phyloP scores from a whole-genome alignment of 1,140 invertebrate genomes.

The Leptopilina clavipes region DNA sequence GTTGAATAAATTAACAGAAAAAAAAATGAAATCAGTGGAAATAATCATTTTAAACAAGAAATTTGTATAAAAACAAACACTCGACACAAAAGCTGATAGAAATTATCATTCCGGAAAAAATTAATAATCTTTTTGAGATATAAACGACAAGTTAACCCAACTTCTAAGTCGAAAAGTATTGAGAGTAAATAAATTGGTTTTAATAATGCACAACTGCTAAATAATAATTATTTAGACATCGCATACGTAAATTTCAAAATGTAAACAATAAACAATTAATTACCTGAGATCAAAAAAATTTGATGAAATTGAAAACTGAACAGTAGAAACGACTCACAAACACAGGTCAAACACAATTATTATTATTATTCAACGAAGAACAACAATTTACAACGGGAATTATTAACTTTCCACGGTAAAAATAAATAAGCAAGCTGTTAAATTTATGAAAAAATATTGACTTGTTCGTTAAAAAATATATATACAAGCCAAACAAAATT shows the following conservation, averaged over 20 bases:
- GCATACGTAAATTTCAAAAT: background rate
- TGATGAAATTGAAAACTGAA: background rate
- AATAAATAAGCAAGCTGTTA: background rate
- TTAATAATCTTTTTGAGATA: too few relatives aligned
- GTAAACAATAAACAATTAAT: slow-evolving; percentile 18
- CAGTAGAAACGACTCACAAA: background rate
- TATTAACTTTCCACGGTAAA: background rate
- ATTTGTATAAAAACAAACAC: too few relatives aligned
- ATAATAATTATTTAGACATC: background rate
- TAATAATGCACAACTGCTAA: background rate
- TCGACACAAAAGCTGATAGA: too few relatives aligned
- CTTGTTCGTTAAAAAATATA: background rate
- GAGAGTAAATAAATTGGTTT: background rate
- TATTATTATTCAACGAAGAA: background rate
- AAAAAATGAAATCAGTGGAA: too few relatives aligned
- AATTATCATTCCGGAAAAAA: too few relatives aligned
- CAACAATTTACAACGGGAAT: background rate
- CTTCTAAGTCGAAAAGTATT: too few relatives aligned
- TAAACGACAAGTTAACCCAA: too few relatives aligned
- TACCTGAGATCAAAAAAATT: slow-evolving; percentile 2
- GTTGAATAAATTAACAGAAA: too few relatives aligned
- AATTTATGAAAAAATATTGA: background rate
- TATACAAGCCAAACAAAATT: background rate
- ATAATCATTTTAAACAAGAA: too few relatives aligned
- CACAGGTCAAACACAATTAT: background rate